Conservation (phyloP, 2,797 vertebrate genomes). For the Enteromius radiatus region DNA sequence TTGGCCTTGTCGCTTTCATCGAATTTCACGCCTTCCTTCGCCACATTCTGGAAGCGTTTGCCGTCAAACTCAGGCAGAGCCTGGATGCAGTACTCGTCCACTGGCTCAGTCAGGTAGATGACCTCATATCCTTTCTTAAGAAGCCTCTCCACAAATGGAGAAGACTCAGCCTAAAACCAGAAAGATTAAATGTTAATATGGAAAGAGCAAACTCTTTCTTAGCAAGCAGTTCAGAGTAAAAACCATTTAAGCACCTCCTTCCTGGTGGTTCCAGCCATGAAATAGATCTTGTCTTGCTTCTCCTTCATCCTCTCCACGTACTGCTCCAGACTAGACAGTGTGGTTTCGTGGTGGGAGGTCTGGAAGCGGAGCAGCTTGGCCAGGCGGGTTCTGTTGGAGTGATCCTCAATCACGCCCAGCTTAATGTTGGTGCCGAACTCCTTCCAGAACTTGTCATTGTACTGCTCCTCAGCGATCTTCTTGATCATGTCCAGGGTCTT, state of each 20-base stretch:
- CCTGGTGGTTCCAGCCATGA: constrained; percentile 95
- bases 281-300: constrained; percentile 98
- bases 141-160: constrained; percentile 93
- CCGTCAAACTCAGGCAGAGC: constrained; percentile 96
- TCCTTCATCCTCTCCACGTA: constrained; percentile 99
- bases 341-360: constrained; percentile 88
- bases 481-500: constrained; percentile 99
- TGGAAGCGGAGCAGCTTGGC: constrained; percentile 97
- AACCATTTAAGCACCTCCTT: constrained; percentile 83
- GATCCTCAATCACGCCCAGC: constrained; percentile 98
- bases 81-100: constrained; percentile 98
- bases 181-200: not conserved
- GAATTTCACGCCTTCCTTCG: constrained; percentile 96
- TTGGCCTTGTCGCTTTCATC: constrained; percentile 96
- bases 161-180: constrained; percentile 87
- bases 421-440: constrained; percentile 99
- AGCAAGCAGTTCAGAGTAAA: not conserved
- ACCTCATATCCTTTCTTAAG: constrained; percentile 99
- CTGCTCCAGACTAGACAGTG: constrained; percentile 88
- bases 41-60: constrained; percentile 97
- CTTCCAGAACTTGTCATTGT: constrained; percentile 98
- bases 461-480: constrained; percentile 96
- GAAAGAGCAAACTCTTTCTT: no score
- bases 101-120: constrained; percentile 96
- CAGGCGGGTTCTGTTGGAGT: constrained; percentile 95